phyloP scores from a whole-genome alignment of 1,140 invertebrate genomes.

The Drosophila melanica region DNA sequence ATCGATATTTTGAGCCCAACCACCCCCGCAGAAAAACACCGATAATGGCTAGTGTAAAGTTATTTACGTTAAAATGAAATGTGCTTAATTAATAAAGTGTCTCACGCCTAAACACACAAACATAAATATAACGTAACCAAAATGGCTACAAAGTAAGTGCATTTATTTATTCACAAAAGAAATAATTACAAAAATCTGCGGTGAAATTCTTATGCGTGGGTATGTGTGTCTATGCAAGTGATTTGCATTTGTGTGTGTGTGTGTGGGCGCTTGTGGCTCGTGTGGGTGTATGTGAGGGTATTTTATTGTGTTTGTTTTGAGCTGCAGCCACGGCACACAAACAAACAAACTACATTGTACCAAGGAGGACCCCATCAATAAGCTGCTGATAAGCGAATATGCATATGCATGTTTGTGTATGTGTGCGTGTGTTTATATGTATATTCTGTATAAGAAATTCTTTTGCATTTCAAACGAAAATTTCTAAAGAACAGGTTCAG shows the following conservation, averaged over 20 bases:
- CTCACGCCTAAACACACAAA: conserved; percentile 9
- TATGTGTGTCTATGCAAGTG: conserved; percentile 21
- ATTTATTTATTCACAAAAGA: conserved; percentile 4
- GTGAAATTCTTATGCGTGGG: conserved; percentile 14
- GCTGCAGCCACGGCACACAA: conserved; percentile 42
- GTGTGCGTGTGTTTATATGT: not conserved
- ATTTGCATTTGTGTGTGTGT: not conserved
- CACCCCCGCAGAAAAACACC: conserved; percentile 35
- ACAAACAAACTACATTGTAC: conserved; percentile 27
- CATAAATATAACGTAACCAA: conserved; percentile 5
- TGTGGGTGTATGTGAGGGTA: conserved; percentile 63
- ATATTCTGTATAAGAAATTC: not conserved
- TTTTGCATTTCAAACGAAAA: too few relatives aligned
- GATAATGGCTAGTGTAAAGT: conserved; percentile 38
- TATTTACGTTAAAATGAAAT: conserved; percentile 45
- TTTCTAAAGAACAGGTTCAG: conserved; percentile 14
- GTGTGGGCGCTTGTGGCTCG: conserved; percentile 42
- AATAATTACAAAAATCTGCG: conserved; percentile 2
- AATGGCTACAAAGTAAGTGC: conserved; percentile 71
- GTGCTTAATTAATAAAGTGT: conserved; percentile 38
- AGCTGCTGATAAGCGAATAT: conserved; percentile 24
- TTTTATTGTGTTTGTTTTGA: conserved; percentile 71
- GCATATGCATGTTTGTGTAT: too few relatives aligned
- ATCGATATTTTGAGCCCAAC: conserved; percentile 26
- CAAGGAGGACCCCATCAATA: conserved; percentile 32